Conservation (phyloP, 2,888 invertebrate genomes). For the Nasonovia ribisnigri region DNA sequence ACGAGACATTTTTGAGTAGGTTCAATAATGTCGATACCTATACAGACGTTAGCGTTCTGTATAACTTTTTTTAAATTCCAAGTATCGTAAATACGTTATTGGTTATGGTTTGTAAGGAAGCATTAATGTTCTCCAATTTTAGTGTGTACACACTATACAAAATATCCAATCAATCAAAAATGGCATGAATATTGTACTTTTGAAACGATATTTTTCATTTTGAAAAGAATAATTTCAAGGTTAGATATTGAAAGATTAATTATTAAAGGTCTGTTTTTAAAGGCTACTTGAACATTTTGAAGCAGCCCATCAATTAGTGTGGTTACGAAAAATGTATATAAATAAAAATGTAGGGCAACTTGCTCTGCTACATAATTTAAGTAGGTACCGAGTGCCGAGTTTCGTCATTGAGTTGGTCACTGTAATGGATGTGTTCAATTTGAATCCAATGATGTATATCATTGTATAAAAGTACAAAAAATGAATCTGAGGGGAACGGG, state of each 20-base stretch:
- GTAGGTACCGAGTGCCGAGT: neutral
- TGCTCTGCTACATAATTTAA: neutral
- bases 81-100: neutral
- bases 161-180: neutral
- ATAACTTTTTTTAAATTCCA: neutral
- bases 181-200: neutral
- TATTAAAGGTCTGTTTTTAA: neutral
- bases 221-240: neutral
- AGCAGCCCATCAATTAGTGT: neutral
- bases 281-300: neutral
- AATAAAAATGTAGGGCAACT: neutral
- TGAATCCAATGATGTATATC: neutral
- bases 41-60: neutral
- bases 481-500: neutral
- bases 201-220: neutral
- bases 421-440: neutral
- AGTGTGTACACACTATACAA: neutral
- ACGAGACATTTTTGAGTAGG: neutral
- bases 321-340: neutral
- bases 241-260: neutral
- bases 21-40: neutral
- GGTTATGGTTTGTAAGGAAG: conserved; percentile 19
- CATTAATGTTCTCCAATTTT: conserved; percentile 1
- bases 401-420: neutral
- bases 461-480: neutral